Evolutionary conservation across 2,797 vertebrate genomes (phyloP).

Genomic region (Rachycentron canadum): DNA sequence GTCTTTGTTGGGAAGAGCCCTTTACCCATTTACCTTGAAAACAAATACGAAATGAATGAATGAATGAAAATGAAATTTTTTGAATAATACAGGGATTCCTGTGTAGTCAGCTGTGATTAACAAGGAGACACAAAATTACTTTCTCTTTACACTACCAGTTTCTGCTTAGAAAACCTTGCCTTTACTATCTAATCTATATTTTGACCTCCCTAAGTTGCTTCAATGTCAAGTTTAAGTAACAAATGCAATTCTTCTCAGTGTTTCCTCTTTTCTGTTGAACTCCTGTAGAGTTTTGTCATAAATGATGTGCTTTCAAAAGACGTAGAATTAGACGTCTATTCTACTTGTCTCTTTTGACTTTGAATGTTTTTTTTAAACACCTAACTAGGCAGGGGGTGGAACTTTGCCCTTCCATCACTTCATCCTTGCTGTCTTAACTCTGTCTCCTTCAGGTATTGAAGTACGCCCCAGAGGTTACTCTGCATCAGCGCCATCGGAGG

Average conservation of each 20-base stretch:
- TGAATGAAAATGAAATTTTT: no score
- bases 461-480: conserved; percentile 87
- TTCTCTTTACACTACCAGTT: not conserved
- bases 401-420: not conserved
- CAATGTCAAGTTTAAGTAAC: not conserved
- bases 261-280: not conserved
- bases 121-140: not conserved
- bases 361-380: not conserved
- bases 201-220: not conserved
- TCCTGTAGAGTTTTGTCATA: conserved; percentile 1
- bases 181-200: conserved; percentile 19
- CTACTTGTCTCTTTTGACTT: not conserved
- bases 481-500: conserved; percentile 72
- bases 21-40: conserved; percentile 5
- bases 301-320: conserved; percentile 3
- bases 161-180: conserved; percentile 1
- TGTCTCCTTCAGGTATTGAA: conserved; percentile 89
- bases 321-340: not conserved
- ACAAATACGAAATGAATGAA: not conserved
- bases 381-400: not conserved
- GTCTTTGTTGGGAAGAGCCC: not conserved
- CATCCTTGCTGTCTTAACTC: not conserved
- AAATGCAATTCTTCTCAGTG: not conserved
- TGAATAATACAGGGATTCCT: conserved; percentile 22
- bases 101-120: not conserved